These are phyloP conservation scores for Datnioides undecimradiatus DNA, from an alignment of 2,113 vertebrate genomes.

Conservation along the genomic window DNA sequence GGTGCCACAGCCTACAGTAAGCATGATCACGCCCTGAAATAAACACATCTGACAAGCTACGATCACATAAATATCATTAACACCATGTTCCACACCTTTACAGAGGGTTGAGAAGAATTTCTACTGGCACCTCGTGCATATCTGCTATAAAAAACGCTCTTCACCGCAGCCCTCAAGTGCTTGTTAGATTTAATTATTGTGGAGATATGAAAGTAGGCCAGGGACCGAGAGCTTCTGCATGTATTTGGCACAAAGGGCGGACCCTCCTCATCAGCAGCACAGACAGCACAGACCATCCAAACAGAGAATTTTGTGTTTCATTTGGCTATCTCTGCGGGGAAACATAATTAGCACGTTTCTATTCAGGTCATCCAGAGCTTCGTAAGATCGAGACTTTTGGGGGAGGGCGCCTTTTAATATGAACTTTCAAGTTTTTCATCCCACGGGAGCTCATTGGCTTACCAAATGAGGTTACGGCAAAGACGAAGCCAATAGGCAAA, in stretches of 20 bases:
- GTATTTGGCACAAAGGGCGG: slow-evolving; percentile 55
- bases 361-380: slow-evolving; percentile 42
- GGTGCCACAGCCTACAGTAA: neutral
- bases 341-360: slow-evolving; percentile 60
- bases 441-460: slow-evolving; percentile 33
- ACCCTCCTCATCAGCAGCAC: slow-evolving; percentile 48
- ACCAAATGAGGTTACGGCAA: slow-evolving; percentile 29
- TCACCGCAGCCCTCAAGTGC: slow-evolving; percentile 53
- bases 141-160: slow-evolving; percentile 44
- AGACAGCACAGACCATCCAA: slow-evolving; percentile 30
- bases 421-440: slow-evolving; percentile 55
- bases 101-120: slow-evolving; percentile 8
- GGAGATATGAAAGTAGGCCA: slow-evolving; percentile 79
- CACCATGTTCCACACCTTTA: slow-evolving; percentile 43
- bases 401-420: slow-evolving; percentile 43
- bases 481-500: slow-evolving; percentile 5
- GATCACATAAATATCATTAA: slow-evolving; percentile 34
- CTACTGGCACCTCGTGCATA: slow-evolving; percentile 4
- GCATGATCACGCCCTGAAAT: neutral
- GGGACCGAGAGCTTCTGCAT: slow-evolving; percentile 42
- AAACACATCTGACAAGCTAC: slow-evolving; percentile 15
- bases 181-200: slow-evolving; percentile 79
- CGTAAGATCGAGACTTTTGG: slow-evolving; percentile 43
- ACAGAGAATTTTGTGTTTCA: slow-evolving; percentile 21
- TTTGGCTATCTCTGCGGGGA: slow-evolving; percentile 32